These are phyloP conservation scores for Drosophila eugracilis DNA, from an alignment of 1,140 invertebrate genomes.

Conservation along the genomic window DNA sequence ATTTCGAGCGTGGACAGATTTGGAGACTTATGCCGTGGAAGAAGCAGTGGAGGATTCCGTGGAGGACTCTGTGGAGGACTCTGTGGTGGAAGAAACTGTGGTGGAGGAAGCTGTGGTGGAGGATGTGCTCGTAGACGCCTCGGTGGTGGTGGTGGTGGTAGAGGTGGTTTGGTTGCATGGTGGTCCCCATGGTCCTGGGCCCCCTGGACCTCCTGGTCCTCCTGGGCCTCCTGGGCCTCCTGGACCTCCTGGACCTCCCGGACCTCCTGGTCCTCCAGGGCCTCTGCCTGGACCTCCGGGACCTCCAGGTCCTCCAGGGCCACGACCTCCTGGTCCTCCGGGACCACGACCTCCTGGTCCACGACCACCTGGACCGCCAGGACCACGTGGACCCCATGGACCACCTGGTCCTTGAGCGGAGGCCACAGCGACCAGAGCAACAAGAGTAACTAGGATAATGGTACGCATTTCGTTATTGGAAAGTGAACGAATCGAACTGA, in stretches of 20 bases:
- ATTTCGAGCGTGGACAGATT: neutral
- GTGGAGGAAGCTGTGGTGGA: neutral
- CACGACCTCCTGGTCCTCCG: neutral
- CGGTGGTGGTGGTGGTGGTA: conserved; percentile 8
- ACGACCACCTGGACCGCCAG: neutral
- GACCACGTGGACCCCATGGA: conserved; percentile 5
- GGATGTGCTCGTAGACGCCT: conserved; percentile 5
- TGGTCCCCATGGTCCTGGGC: conserved; percentile 22
- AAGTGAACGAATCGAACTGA: conserved; percentile 38
- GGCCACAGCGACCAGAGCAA: conserved; percentile 30
- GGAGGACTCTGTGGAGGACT: neutral
- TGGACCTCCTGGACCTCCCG: conserved; percentile 5
- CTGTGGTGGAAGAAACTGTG: conserved; percentile 4
- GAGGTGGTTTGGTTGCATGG: conserved; percentile 27
- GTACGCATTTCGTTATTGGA: conserved; percentile 32
- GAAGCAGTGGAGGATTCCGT: neutral
- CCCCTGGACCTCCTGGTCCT: conserved; percentile 17
- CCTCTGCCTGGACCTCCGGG: neutral
- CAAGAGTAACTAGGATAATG: conserved; percentile 27
- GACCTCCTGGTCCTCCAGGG: conserved; percentile 6
- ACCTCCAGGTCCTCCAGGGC: conserved; percentile 6
- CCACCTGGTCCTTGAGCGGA: conserved; percentile 27
- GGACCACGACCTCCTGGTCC: neutral
- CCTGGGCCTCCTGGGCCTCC: conserved; percentile 15
- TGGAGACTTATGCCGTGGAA: neutral